Conservation (phyloP, 2,888 invertebrate species). For the Harpalus rubripes region DNA sequence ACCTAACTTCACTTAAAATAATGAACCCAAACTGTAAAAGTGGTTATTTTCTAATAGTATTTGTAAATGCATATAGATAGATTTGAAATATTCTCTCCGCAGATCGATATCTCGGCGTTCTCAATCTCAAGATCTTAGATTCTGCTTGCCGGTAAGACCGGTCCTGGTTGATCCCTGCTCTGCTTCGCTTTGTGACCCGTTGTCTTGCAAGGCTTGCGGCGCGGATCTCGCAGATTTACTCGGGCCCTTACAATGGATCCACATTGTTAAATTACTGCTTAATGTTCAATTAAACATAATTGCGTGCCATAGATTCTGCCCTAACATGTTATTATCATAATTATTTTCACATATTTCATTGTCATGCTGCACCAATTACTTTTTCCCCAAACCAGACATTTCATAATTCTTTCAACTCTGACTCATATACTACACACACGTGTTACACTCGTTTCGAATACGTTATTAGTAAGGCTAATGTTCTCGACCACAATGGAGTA, state of each 20-base stretch:
- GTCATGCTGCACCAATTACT: conserved; percentile 20
- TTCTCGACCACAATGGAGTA: neutral
- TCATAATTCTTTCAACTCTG: neutral
- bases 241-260: neutral
- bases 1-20: too few species aligned
- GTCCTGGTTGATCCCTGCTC: conserved; percentile 12
- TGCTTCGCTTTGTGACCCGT: conserved; percentile 29
- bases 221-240: conserved; percentile 38
- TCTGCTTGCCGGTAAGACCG: neutral
- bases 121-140: too few species aligned
- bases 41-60: too few species aligned
- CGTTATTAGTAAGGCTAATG: neutral
- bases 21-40: too few species aligned
- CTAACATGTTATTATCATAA: conserved; percentile 43
- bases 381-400: conserved; percentile 9
- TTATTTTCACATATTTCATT: conserved; percentile 54
- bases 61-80: too few species aligned
- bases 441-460: neutral
- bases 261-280: conserved; percentile 44
- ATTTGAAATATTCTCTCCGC: neutral
- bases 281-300: conserved; percentile 46
- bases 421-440: neutral
- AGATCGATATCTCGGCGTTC: neutral
- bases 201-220: conserved; percentile 41
- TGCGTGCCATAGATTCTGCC: conserved; percentile 28